Conservation (phyloP, 2,888 invertebrate genomes). For the Oxytorus armatus region DNA sequence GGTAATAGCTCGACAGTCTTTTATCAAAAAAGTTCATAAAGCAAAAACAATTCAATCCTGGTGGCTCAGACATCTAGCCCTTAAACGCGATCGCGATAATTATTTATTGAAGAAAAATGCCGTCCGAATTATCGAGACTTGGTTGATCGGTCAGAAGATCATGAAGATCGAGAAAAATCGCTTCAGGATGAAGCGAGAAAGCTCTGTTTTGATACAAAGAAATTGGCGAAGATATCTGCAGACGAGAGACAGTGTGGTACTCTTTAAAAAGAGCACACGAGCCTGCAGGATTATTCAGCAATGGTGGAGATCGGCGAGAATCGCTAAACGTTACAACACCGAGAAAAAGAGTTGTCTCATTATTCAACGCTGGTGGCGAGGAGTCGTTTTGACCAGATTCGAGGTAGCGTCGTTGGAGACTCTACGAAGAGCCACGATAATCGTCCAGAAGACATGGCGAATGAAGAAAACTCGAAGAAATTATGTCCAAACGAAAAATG, state of each 20-base stretch:
- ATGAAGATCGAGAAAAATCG: constrained; percentile 81
- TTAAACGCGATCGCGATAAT: constrained; percentile 81
- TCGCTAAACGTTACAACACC: constrained; percentile 61
- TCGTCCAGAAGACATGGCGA: constrained; percentile 81
- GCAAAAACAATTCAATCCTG: constrained; percentile 83
- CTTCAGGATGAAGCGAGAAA: constrained; percentile 79
- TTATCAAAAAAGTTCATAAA: constrained; percentile 76
- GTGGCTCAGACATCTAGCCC: constrained; percentile 83
- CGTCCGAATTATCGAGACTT: constrained; percentile 71
- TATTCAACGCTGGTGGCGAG: constrained; percentile 74
- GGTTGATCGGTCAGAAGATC: constrained; percentile 80
- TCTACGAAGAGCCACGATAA: constrained; percentile 67
- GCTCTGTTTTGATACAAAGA: constrained; percentile 84
- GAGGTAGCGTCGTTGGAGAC: constrained; percentile 48
- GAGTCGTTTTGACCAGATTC: constrained; percentile 48
- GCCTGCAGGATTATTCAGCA: constrained; percentile 74
- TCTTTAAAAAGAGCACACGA: constrained; percentile 42
- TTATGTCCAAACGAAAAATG: constrained; percentile 79
- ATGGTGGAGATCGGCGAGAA: constrained; percentile 72
- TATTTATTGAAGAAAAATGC: constrained; percentile 83
- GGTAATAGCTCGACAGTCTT: constrained; percentile 83
- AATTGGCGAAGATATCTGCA: constrained; percentile 78
- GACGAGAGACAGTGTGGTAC: constrained; percentile 67
- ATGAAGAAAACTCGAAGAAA: constrained; percentile 81
- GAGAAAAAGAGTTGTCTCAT: constrained; percentile 62